Evolutionary conservation across 2,797 vertebrate species (phyloP).

Genomic region (Anguilla anguilla): DNA sequence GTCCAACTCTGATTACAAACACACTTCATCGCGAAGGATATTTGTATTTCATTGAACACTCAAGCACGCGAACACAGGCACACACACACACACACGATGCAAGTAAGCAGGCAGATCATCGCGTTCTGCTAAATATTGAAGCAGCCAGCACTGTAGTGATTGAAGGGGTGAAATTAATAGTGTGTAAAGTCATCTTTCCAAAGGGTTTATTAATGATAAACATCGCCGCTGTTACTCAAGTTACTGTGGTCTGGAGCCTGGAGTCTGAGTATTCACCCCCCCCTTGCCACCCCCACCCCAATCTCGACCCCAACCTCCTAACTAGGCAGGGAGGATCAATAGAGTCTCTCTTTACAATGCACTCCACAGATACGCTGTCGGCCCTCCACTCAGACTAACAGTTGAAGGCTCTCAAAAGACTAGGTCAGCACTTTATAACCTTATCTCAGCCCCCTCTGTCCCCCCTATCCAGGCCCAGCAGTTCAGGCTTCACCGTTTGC

Average conservation of each 20-base stretch:
- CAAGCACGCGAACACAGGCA: not conserved
- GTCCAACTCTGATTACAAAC: not conserved
- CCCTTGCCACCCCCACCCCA: not conserved
- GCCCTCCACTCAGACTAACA: not conserved
- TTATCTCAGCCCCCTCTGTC: not conserved
- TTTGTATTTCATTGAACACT: not conserved
- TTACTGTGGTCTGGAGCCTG: slow-evolving; percentile 26
- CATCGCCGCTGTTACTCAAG: slow-evolving; percentile 33
- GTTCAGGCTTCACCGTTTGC: not conserved
- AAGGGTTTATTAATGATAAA: slow-evolving; percentile 57
- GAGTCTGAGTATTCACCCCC: not conserved
- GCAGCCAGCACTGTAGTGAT: slow-evolving; percentile 30
- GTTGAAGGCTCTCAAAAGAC: not conserved
- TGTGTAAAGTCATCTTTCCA: slow-evolving; percentile 39
- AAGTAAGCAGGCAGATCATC: not conserved
- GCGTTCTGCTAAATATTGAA: not conserved
- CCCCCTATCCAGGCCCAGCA: too few relatives aligned
- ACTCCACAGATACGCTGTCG: slow-evolving; percentile 19
- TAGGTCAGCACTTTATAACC: not conserved
- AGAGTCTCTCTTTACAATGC: slow-evolving; percentile 21
- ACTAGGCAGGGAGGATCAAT: slow-evolving; percentile 15
- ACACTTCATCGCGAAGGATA: not conserved
- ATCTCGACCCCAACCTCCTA: not conserved
- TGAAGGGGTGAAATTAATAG: slow-evolving; percentile 51
- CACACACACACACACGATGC: not conserved